Conservation (phyloP, 1,140 invertebrate genomes). For the Anthonomus grandis region DNA sequence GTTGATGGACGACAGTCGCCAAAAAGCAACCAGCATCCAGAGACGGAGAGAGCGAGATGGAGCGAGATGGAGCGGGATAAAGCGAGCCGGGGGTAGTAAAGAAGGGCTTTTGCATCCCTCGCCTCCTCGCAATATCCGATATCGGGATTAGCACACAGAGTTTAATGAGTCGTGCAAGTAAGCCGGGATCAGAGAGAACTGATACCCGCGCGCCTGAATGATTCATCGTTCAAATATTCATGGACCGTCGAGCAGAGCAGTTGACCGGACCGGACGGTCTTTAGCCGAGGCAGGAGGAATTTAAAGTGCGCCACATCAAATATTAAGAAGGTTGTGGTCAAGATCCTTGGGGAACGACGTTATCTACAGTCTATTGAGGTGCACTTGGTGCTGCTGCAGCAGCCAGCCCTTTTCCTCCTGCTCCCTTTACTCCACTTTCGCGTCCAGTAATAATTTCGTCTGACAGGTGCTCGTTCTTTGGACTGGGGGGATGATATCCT, state of each 20-base stretch:
- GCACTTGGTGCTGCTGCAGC: conserved; percentile 43
- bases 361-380: not conserved
- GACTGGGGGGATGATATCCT: conserved; percentile 40
- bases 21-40: too few species aligned
- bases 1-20: too few species aligned
- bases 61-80: too few species aligned
- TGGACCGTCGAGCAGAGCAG: conserved; percentile 33
- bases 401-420: conserved; percentile 38
- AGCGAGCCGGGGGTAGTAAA: conserved; percentile 4
- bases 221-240: conserved; percentile 48
- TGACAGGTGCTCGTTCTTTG: conserved; percentile 44
- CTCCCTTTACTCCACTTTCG: conserved; percentile 41
- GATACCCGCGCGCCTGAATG: conserved; percentile 36
- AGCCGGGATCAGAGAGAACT: conserved; percentile 47
- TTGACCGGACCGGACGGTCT: conserved; percentile 26
- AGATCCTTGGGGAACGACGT: conserved; percentile 14
- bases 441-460: conserved; percentile 45
- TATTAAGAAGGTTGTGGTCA: conserved; percentile 40
- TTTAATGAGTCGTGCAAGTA: conserved; percentile 51
- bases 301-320: conserved; percentile 38
- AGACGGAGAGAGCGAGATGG: too few species aligned
- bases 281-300: conserved; percentile 29
- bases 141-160: conserved; percentile 46
- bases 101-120: conserved; percentile 21
- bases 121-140: conserved; percentile 45